Conservation (phyloP, 2,888 invertebrate species). For the Ornithoptera alexandrae region DNA sequence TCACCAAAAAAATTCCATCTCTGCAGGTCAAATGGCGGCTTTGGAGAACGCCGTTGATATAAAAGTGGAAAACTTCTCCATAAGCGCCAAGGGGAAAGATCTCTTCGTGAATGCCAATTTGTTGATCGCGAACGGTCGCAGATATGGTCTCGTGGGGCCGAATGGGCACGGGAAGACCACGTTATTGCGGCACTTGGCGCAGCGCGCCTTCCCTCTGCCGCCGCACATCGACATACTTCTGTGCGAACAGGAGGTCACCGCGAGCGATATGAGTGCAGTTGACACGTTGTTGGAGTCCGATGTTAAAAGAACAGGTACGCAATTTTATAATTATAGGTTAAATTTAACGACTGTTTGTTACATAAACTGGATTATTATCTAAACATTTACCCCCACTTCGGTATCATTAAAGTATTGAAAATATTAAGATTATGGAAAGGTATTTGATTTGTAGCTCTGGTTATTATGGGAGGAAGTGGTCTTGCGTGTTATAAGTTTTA, state of each 20-base stretch:
- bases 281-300: slow-evolving; percentile 96
- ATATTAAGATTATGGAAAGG: too few relatives aligned
- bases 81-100: slow-evolving; percentile 98
- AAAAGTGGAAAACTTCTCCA: slow-evolving; percentile 98
- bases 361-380: too few relatives aligned
- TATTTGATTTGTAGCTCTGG: too few relatives aligned
- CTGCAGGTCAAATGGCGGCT: slow-evolving; percentile 84
- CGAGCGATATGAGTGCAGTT: slow-evolving; percentile 95
- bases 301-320: slow-evolving; percentile 86
- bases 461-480: too few relatives aligned
- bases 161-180: slow-evolving; percentile 99
- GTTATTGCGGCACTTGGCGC: slow-evolving; percentile 93
- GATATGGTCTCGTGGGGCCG: slow-evolving; percentile 98
- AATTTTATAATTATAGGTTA: too few relatives aligned
- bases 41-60: slow-evolving; percentile 97
- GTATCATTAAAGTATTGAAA: too few relatives aligned
- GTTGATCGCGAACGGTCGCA: slow-evolving; percentile 93
- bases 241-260: slow-evolving; percentile 99
- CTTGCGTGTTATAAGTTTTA: too few relatives aligned
- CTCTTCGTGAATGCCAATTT: slow-evolving; percentile 97
- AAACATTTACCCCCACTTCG: too few relatives aligned
- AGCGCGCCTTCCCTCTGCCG: slow-evolving; percentile 94
- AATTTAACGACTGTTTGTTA: too few relatives aligned
- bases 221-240: slow-evolving; percentile 96
- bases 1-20: not conserved